A percentile compares a stretch with the other conserved stretches of the same genome.
These are phyloP conservation scores for Anagrus nilaparvatae DNA, from an alignment of 1,140 invertebrate species.

Conservation along the genomic window DNA sequence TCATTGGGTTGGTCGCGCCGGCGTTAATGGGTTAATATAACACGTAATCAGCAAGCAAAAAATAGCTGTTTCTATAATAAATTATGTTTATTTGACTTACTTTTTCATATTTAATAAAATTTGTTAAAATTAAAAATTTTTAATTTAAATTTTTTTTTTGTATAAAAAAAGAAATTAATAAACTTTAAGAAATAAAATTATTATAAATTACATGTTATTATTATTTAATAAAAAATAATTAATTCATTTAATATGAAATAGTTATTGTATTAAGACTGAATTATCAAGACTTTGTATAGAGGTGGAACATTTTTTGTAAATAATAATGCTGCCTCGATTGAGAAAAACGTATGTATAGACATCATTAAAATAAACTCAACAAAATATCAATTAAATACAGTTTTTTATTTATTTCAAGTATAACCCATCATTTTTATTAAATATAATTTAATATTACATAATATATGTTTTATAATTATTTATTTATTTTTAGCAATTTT, in stretches of 20 bases:
- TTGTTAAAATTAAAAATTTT: conserved; percentile 12
- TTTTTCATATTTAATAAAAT: no score
- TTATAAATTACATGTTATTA: conserved; percentile 16
- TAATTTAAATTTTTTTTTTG: conserved; percentile 15
- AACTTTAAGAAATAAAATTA: conserved; percentile 19
- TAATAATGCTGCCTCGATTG: conserved; percentile 31
- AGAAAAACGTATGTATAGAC: conserved; percentile 33
- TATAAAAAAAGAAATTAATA: conserved; percentile 14
- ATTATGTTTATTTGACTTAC: no score
- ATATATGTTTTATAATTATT: no score
- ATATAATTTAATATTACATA: no score
- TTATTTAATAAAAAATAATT: conserved; percentile 14
- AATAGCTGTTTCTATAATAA: no score
- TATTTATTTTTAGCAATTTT: no score
- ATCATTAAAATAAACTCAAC: conserved; percentile 22
- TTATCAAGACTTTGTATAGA: conserved; percentile 36
- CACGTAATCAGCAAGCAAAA: no score
- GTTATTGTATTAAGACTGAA: conserved; percentile 39
- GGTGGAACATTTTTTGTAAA: conserved; percentile 38
- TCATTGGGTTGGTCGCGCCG: no score
- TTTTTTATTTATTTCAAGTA: neutral
- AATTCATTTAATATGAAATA: conserved; percentile 28
- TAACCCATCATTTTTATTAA: no score
- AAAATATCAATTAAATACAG: conserved; percentile 13
- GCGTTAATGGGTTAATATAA: no score